A percentile compares a stretch with the other conserved stretches of the same genome.
Evolutionary conservation across 2,888 invertebrate genomes (phyloP).

Genomic region (Gastracanthus pulcherrimus): DNA sequence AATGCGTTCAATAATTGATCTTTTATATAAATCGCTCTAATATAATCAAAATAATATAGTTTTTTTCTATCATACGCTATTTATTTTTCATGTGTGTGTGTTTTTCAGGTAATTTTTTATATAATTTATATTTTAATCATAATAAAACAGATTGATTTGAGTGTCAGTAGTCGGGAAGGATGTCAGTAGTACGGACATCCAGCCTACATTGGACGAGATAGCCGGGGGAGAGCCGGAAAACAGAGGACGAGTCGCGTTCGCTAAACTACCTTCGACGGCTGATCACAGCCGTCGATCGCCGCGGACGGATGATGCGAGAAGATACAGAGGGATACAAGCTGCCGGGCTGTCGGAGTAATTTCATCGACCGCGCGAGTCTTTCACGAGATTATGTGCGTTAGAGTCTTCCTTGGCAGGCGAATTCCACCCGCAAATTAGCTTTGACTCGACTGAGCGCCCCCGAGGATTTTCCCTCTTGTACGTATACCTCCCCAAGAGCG

Average conservation of each 20-base stretch:
- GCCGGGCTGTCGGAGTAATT: slow-evolving; percentile 5
- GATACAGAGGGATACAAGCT: not conserved
- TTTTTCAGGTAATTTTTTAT: too few species aligned
- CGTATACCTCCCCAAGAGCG: too few species aligned
- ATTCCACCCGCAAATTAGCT: slow-evolving; percentile 26
- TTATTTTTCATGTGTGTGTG: too few species aligned
- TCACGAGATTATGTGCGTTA: slow-evolving; percentile 29
- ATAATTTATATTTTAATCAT: too few species aligned
- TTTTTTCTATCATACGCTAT: too few species aligned
- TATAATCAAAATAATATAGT: too few species aligned
- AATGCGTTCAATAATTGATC: too few species aligned
- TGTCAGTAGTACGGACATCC: too few species aligned
- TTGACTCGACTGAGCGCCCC: slow-evolving; percentile 3
- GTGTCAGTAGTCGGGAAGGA: too few species aligned
- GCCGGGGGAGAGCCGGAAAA: not conserved
- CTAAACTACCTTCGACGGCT: slow-evolving; percentile 9
- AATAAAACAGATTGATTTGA: too few species aligned
- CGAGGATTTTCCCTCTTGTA: not conserved
- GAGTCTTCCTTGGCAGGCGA: not conserved
- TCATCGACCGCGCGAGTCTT: not conserved
- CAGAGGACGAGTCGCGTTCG: not conserved
- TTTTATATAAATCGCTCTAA: too few species aligned
- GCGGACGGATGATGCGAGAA: slow-evolving; percentile 18
- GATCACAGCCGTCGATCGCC: slow-evolving; percentile 19
- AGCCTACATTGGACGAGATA: too few species aligned